These are phyloP conservation scores for Apodemia duryi DNA, from an alignment of 2,888 invertebrate genomes.

Conservation along the genomic window DNA sequence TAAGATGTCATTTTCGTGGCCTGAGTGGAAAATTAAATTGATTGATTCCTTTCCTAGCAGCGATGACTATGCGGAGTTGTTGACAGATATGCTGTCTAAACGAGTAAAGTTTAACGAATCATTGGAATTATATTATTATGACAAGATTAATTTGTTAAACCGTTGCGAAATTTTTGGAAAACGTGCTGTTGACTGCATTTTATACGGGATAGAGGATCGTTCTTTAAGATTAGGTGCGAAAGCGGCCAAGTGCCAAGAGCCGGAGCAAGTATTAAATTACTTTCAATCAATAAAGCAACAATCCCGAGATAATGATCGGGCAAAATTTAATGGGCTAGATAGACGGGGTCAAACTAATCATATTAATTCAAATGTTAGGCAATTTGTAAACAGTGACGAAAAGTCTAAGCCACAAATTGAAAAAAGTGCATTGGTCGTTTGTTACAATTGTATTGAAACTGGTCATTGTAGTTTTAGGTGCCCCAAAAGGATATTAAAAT, in stretches of 20 bases:
- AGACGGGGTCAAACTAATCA: background rate
- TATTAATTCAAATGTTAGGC: background rate
- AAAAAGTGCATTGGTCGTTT: background rate
- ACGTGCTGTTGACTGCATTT: conserved; percentile 32
- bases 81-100: conserved; percentile 33
- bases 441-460: conserved; percentile 16
- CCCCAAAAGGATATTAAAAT: conserved; percentile 13
- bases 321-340: background rate
- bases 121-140: conserved; percentile 30
- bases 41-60: conserved; percentile 30
- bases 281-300: conserved; percentile 21
- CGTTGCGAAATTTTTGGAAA: conserved; percentile 30
- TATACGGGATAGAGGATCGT: conserved; percentile 33
- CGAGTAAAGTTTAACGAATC: conserved; percentile 26
- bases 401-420: background rate
- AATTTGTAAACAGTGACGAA: background rate
- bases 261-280: conserved; percentile 15
- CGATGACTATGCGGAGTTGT: conserved; percentile 30
- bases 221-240: conserved; percentile 29
- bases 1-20: conserved; percentile 29
- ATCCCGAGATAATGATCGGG: conserved; percentile 21
- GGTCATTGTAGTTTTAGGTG: conserved; percentile 21
- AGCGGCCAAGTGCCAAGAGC: conserved; percentile 15
- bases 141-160: conserved; percentile 33
- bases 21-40: conserved; percentile 32